phyloP scores from a whole-genome alignment of 1,140 invertebrate genomes.

The Lanistes nyassanus region DNA sequence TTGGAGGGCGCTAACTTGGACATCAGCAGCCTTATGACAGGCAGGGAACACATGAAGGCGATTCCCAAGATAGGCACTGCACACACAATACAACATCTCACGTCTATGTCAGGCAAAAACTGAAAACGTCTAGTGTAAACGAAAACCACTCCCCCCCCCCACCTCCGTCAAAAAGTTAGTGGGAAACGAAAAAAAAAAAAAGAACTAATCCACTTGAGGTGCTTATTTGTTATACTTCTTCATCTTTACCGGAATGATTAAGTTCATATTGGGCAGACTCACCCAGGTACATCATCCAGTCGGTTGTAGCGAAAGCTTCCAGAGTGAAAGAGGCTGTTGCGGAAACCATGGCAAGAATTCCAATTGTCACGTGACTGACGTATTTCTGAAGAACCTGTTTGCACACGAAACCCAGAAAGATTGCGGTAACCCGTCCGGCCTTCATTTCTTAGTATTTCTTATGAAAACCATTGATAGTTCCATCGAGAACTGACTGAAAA shows the following conservation, averaged over 20 bases:
- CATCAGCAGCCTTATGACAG: neutral
- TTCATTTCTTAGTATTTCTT: too few species aligned
- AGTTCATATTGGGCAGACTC: neutral
- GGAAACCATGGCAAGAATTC: constrained; percentile 1
- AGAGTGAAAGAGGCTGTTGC: neutral
- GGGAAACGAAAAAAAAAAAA: neutral
- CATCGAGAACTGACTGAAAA: too few species aligned
- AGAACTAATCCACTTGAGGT: too few species aligned
- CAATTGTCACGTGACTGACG: constrained; percentile 1
- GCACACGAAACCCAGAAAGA: too few species aligned
- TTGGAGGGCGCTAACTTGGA: neutral
- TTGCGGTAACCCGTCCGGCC: too few species aligned
- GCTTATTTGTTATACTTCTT: too few species aligned
- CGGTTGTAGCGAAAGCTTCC: constrained; percentile 1
- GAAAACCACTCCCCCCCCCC: neutral
- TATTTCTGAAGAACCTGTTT: constrained; percentile 1
- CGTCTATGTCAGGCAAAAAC: neutral
- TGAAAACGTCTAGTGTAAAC: neutral
- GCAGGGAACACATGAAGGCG: neutral
- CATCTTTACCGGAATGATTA: too few species aligned
- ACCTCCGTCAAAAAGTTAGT: neutral
- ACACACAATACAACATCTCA: neutral
- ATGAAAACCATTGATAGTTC: too few species aligned
- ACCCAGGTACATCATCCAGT: constrained; percentile 23
- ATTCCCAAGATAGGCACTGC: neutral